Evolutionary conservation across 2,797 vertebrate species (phyloP).

Genomic region (Scolopax rusticola): DNA sequence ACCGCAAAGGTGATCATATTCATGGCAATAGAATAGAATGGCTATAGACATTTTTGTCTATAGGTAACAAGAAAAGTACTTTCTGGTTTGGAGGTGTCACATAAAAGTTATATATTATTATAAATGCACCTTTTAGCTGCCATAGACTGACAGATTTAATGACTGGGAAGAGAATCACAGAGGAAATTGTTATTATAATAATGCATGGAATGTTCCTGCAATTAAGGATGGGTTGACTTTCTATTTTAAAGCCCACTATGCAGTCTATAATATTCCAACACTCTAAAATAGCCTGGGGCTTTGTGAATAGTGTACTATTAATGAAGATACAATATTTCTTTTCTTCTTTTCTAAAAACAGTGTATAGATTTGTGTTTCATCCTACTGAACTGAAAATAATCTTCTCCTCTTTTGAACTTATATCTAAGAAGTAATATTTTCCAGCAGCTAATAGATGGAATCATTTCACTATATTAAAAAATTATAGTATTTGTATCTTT

Average conservation of each 20-base stretch:
- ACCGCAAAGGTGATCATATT: background rate
- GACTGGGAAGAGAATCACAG: background rate
- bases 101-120: background rate
- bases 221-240: background rate
- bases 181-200: background rate
- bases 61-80: background rate
- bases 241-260: background rate
- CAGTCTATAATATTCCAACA: background rate
- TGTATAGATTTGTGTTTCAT: background rate
- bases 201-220: background rate
- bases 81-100: background rate
- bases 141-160: background rate
- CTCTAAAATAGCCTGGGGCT: background rate
- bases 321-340: background rate
- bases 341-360: background rate
- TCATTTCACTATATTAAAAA: background rate
- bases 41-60: background rate
- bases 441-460: background rate
- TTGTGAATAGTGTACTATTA: background rate
- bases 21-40: background rate
- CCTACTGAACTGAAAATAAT: background rate
- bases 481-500: background rate
- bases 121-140: background rate
- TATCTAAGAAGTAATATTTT: background rate
- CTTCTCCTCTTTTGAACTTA: background rate